Base-by-base conservation (phyloP, 2,888 invertebrate species). In the Parapristionchus giblindavisi region DNA sequence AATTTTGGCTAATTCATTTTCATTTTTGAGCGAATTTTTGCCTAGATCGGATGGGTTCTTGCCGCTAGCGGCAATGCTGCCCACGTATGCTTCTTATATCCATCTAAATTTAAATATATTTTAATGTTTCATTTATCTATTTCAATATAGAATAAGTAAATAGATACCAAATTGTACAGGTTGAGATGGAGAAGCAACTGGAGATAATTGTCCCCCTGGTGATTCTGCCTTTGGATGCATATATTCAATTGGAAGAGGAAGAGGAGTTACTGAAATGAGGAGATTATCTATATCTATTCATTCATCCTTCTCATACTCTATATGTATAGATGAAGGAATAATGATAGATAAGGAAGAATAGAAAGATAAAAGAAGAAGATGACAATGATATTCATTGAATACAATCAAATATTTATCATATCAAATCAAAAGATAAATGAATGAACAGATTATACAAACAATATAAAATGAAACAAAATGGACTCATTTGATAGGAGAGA, bases 171-270 rank as follows among this genome's bases (percentile, higher is more conserved):
- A 70, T 24, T 70, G 70, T 24, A 54, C 27, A 1, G 70, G 38
- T 51, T 24, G 27, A 17, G 52, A 52, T 3, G 70, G 70, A 27
- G 70, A 54, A 17, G 70, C 70, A 3, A 70, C 70, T 52, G 70
- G 70, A 4, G 70, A 70, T 6, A 70, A 36, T 3, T 32, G 66
- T 2, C 66, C 40, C 21, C 40, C 54, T 14, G 70, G 54, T 24
- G 52, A 52, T 27, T 83, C 83, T 1, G 77, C 77, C 75, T 83
- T 83, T 29, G 83, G 81, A 76, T 78, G 79, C n/a, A 83, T 75
- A 71, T 77, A 81, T 56, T 81, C 81, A 51, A 81, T 77, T n/a
- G 80, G 77, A 66, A 74, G 72, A 36, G 81, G 80, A 8, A 80
- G 75, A 8, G 27, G 32, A 24, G 32, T 21, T 0, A 60, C 72